Evolutionary conservation across 2,888 invertebrate species (phyloP), one percentile per base, ranked within the genome.

Genomic region (Acronicta leporina): DNA sequence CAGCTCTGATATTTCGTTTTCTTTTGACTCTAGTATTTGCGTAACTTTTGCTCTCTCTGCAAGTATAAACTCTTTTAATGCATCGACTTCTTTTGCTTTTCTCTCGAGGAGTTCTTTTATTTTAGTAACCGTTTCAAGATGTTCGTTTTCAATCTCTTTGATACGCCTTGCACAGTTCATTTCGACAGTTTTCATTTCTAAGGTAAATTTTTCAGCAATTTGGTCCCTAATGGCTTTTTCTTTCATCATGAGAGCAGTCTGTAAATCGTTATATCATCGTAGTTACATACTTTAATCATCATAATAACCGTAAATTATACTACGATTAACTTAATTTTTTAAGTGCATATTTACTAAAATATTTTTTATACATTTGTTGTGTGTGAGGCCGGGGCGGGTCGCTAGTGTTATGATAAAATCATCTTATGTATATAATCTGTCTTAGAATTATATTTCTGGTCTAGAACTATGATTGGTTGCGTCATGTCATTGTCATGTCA

Each of bases 141-240:
- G 94, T 54, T 95, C 94, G 1, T 92, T 92, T 68, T 95, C 95
- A 33, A 95, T 88, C 67, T 94, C 92, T 71, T 94, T 94, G 6
- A 95, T 85, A 50, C 90, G 91, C 62, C 94, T 87, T 0, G 92
- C 89, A 72, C 95, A 95, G 62, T 95, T 94, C 87, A 94, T 92
- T 84, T 95, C 95, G 9, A 95, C 88, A 0, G 94, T 92, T 83
- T 95, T 96, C 72, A 96, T 91, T 87, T 96, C 96, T 27, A 95
- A 79, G 0, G 96, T 95, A 71, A 96, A 96, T 61, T 96, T 95
- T 73, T 96, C 96, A 0, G 96, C 96, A 92, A 96, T 96, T 82
- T 96, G 96, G 66, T 96, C 96, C 1, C 96, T 92, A 55, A 96
- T 95, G 0, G 95, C 95, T 79, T 94, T 94, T 72, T 95, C 95